Conservation (phyloP, 2,113 vertebrate species). For the Vidua macroura region DNA sequence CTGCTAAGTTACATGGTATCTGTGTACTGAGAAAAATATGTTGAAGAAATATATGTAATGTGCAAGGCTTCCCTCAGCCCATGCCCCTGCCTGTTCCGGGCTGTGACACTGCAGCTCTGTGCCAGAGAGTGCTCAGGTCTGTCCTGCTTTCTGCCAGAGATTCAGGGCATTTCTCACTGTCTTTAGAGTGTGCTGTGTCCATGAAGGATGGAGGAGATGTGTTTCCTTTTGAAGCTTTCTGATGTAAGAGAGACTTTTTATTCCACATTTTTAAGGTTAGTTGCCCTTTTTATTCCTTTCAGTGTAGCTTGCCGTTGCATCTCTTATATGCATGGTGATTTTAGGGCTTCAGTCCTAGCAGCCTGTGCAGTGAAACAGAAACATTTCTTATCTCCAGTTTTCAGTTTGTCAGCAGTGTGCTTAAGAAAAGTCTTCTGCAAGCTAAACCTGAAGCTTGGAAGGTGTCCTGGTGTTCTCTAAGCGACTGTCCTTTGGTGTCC, state of each 20-base stretch:
- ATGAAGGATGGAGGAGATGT: background rate
- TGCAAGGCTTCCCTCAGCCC: background rate
- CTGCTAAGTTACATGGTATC: background rate
- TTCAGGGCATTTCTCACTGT: background rate
- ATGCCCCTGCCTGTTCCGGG: background rate
- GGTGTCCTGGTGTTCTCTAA: background rate
- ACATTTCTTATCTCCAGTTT: constrained; percentile 14
- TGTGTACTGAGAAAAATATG: background rate
- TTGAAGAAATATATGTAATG: background rate
- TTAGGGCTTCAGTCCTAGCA: constrained; percentile 14
- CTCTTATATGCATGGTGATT: background rate
- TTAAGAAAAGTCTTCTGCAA: constrained; percentile 18
- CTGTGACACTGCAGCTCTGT: background rate
- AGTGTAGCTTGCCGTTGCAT: background rate
- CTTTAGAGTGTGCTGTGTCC: background rate
- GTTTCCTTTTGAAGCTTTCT: background rate
- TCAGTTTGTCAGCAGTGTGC: background rate
- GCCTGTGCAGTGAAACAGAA: constrained; percentile 15
- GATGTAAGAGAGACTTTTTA: background rate
- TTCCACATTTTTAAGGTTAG: constrained; percentile 33
- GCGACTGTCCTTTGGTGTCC: background rate
- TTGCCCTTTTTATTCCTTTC: constrained; percentile 47
- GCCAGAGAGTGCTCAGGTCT: background rate
- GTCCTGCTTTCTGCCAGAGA: background rate
- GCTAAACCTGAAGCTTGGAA: constrained; percentile 13